Conservation (phyloP, 2,113 vertebrate species). For the Elaphurus davidianus region DNA sequence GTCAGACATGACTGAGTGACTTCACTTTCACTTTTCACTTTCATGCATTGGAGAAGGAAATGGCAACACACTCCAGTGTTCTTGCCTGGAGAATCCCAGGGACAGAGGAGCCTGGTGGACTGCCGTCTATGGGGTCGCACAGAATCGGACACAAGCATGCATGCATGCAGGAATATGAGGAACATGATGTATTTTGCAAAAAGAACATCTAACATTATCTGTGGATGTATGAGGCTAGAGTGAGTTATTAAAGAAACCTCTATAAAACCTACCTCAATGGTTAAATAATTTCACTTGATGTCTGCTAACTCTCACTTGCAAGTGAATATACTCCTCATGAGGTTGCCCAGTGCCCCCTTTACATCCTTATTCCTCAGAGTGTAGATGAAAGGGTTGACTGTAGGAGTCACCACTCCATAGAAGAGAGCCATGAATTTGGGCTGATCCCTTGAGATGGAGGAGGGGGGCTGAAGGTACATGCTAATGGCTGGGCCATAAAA, state of each 20-base stretch:
- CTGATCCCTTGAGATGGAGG: background rate
- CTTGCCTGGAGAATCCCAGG: no score
- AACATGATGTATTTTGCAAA: background rate
- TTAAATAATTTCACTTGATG: background rate
- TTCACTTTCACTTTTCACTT: no score
- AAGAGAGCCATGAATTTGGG: slow-evolving; percentile 46
- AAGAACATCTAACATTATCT: background rate
- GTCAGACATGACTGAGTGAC: no score
- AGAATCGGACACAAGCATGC: no score
- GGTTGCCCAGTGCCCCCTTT: background rate
- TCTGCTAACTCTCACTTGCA: background rate
- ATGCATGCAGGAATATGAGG: background rate
- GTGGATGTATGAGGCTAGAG: background rate
- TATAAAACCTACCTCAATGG: background rate
- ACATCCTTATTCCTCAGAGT: slow-evolving; percentile 31
- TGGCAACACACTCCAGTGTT: no score
- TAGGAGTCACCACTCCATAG: slow-evolving; percentile 37
- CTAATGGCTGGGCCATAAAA: slow-evolving; percentile 44
- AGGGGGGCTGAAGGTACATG: slow-evolving; percentile 44
- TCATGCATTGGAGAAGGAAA: no score
- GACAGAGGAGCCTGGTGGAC: no score
- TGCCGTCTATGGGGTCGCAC: no score
- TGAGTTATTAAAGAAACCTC: background rate
- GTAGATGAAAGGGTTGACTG: slow-evolving; percentile 46
- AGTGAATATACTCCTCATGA: background rate